Evolutionary conservation across 37 sponge, comb jelly and placozoan species (phyloP), one percentile per base, ranked within the genome.

Genomic region (Spongia lamella): DNA sequence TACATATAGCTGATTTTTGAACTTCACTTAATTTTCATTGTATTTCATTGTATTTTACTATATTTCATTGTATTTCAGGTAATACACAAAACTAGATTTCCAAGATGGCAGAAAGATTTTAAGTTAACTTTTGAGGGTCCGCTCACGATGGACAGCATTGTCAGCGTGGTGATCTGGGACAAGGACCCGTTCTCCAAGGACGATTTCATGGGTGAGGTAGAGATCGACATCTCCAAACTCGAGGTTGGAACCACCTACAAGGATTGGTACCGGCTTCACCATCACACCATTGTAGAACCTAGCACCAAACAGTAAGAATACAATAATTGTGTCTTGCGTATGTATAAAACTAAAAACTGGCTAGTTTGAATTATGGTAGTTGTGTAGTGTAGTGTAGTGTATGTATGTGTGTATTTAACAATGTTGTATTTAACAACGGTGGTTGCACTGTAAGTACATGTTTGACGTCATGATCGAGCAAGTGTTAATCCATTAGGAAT

Each of bases 201-300:
- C 58, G 80, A 85, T 30, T 93, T 93, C 38, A 78, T 89, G 83
- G 94, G 94, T 56, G 47, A 84, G 85, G 78, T 90, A 38, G 81
- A 84, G 33, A 63, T 90, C 37, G 85, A 84, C 36, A 61, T 90
- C 38, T 47, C 82, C 20, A 85, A 90, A 7, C 56, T 90, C 65
- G 74, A 80, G 75, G 37, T 90, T n/a, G 82, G 81, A 5, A 77
- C 77, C 61, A 30, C 72, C 20, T 90, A 90, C 78, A 80, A 84
- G 71, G 84, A 85, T 24, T 90, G 90, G 90, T 80, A 79, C 34
- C 68, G 90, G 43, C 73, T 90, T 29, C 77, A 84, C 24, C 90
- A 84, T 22, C 54, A 72, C 15, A 76, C 78, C 22, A 78, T 72
- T 25, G 78, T 66, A 1, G 81, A 76, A 32, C 77, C 76, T 72